These are phyloP conservation scores for Nylanderia fulva DNA, from an alignment of 1,140 invertebrate genomes.

Conservation along the genomic window DNA sequence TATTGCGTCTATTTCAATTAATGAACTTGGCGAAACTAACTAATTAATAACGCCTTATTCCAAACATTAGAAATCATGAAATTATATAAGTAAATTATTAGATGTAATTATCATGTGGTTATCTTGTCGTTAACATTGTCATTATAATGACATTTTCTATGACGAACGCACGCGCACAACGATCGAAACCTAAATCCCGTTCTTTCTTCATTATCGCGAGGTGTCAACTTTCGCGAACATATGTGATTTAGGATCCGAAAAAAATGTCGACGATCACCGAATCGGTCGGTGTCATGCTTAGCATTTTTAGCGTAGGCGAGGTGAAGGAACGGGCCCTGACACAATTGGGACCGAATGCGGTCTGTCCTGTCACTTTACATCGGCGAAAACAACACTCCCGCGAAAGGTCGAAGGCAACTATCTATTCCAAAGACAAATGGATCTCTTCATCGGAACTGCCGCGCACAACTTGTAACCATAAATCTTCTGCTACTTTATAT, in stretches of 20 bases:
- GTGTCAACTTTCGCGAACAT: conserved; percentile 1
- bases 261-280: conserved; percentile 5
- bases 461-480: conserved; percentile 7
- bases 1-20: conserved; percentile 6
- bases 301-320: conserved; percentile 25
- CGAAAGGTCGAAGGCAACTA: not conserved
- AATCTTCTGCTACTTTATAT: conserved; percentile 28
- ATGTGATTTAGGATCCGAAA: not conserved
- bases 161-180: not conserved
- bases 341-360: not conserved
- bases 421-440: not conserved
- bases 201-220: not conserved
- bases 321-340: conserved; percentile 23
- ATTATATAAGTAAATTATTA: conserved; percentile 20
- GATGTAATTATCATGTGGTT: conserved; percentile 3
- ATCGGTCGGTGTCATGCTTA: conserved; percentile 15
- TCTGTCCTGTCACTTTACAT: conserved; percentile 21
- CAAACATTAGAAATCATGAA: not conserved
- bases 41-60: conserved; percentile 12
- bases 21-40: not conserved
- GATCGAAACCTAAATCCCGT: too few relatives aligned
- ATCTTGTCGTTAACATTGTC: not conserved
- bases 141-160: conserved; percentile 4
- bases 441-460: conserved; percentile 7
- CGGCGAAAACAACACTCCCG: not conserved